Conservation (phyloP, 1,140 invertebrate genomes). For the Euura saliciscinereae region DNA sequence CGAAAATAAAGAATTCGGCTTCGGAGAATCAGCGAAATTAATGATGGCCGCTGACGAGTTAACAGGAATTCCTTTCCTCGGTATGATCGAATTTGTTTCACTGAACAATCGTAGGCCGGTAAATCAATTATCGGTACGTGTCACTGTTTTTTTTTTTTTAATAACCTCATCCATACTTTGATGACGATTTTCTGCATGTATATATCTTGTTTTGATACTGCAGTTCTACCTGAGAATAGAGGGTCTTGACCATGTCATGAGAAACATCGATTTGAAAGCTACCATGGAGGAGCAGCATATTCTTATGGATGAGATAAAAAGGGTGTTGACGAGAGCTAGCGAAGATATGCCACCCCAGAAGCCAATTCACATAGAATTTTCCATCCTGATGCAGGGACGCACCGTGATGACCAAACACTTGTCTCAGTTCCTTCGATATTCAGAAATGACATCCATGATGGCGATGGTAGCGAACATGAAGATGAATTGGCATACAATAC, state of each 20-base stretch:
- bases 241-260: neutral
- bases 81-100: conserved; percentile 26
- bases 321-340: conserved; percentile 10
- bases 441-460: neutral
- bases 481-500: conserved; percentile 19
- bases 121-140: conserved; percentile 32
- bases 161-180: neutral
- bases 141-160: neutral
- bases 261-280: conserved; percentile 11
- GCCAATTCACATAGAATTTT: conserved; percentile 32
- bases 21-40: conserved; percentile 30
- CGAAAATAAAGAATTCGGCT: conserved; percentile 38
- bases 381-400: conserved; percentile 30
- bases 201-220: conserved; percentile 18
- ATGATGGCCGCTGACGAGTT: conserved; percentile 27
- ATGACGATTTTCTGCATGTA: conserved; percentile 10
- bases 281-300: neutral
- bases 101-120: conserved; percentile 25
- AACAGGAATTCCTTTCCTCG: conserved; percentile 31
- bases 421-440: conserved; percentile 14
- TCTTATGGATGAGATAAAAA: conserved; percentile 8
- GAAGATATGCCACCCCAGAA: conserved; percentile 22
- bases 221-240: conserved; percentile 8
- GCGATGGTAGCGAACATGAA: neutral
- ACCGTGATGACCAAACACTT: conserved; percentile 21